Conservation (phyloP, 2,888 invertebrate genomes). For the Plebejus anna region DNA sequence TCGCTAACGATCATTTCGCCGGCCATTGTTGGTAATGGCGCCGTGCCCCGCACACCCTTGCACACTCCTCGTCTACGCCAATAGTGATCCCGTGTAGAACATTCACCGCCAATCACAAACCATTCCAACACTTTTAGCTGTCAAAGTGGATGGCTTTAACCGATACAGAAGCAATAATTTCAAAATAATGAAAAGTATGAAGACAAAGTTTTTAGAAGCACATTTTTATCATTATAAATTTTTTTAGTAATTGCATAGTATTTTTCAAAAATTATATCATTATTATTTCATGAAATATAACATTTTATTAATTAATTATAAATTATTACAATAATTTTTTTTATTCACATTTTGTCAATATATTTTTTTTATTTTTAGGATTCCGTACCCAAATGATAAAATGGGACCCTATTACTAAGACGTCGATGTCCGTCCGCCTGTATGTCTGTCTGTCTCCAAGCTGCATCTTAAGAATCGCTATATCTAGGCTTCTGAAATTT, state of each 20-base stretch:
- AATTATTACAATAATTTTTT: too few relatives aligned
- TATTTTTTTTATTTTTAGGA: too few relatives aligned
- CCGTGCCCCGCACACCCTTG: conserved; percentile 68
- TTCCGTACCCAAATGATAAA: too few relatives aligned
- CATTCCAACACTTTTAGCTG: conserved; percentile 79
- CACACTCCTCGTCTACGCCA: conserved; percentile 69
- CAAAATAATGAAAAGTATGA: conserved; percentile 37
- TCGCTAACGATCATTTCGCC: conserved; percentile 76
- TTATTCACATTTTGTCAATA: too few relatives aligned
- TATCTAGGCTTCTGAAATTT: too few relatives aligned
- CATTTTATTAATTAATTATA: too few relatives aligned
- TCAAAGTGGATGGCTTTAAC: conserved; percentile 73
- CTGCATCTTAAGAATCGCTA: too few relatives aligned
- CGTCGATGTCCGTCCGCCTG: too few relatives aligned
- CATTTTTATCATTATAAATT: not conserved
- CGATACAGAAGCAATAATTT: conserved; percentile 58
- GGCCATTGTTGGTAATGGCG: conserved; percentile 79
- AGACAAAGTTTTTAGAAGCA: not conserved
- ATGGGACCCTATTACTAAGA: too few relatives aligned
- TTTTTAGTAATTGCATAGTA: not conserved
- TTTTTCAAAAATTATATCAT: too few relatives aligned
- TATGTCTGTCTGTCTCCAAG: too few relatives aligned
- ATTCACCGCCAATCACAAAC: conserved; percentile 80
- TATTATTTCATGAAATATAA: too few relatives aligned
- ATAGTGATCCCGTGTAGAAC: conserved; percentile 78